Evolutionary conservation across 2,888 invertebrate species (phyloP), one percentile per base, ranked within the genome.

Genomic region (Dynastes tityus): DNA sequence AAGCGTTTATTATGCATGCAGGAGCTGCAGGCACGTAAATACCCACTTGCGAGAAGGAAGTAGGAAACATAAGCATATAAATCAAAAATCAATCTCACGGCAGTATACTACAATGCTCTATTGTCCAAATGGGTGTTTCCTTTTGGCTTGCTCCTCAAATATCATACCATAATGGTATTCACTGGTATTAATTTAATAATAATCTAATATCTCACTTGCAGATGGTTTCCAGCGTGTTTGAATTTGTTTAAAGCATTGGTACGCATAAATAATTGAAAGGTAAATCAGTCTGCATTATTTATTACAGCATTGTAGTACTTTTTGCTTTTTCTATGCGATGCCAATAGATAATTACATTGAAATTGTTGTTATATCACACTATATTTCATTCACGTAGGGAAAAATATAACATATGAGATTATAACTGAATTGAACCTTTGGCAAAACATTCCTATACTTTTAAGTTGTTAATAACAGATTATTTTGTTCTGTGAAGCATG

Each of bases 1-100:
- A 29, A 29, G 32, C 63, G 32, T 32, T 32, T 63, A 13, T 63
- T 63, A 63, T 63, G 63, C 32, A 63, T 63, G 29, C 63, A 63
- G 29, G 11, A 63, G 29, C 32, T 63, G 29, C 13, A 63, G 63
- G 29, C 63, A 63, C 13, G 37, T 29, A 63, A 29, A 63, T 63
- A 32, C 3, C 3, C n/a, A 55, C 4, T 8, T 37, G 32, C 63
- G 13, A 32, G 63, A 9, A 63, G 29, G 63, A 63, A 63, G 63
- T 4, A 32, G 29, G 63, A 29, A 11, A 29, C 11, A 29, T 29
- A 55, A 63, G 29, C 32, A 32, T 11, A 63, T 63, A 29, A 27
- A 63, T 32, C 9, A 63, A 32, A 11, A 6, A 37, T 58, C 22
- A 22, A 16, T 63, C 32, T 63, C 63, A 63, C 32, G 63, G 63